Percentiles rank a stretch among this genome's conserved stretches.
Evolutionary conservation across 23 tunicate species (phyloP).

Genomic region (Phallusia fumigata): DNA sequence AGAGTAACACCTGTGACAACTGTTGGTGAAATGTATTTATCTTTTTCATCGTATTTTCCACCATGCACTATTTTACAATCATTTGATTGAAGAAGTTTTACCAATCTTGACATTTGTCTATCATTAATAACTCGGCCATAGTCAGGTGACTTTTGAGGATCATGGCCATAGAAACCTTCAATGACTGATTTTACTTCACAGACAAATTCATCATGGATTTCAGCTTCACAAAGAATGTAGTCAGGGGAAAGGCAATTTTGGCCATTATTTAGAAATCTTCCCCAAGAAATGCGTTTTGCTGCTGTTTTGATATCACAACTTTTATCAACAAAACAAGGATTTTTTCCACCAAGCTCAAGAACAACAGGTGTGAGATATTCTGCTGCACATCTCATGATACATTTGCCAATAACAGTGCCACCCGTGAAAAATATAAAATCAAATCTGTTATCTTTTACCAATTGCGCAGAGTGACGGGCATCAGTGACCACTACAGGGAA

Average conservation of each 20-base stretch:
- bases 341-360: slow-evolving; percentile 92
- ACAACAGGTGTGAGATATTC: slow-evolving; percentile 76
- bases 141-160: slow-evolving; percentile 29
- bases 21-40: slow-evolving; percentile 52
- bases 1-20: slow-evolving; percentile 24
- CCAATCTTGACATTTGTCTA: slow-evolving; percentile 43
- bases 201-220: slow-evolving; percentile 34
- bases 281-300: slow-evolving; percentile 62
- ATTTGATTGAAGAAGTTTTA: slow-evolving; percentile 35
- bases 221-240: slow-evolving; percentile 31
- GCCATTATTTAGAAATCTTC: slow-evolving; percentile 53
- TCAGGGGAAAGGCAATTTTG: slow-evolving; percentile 84
- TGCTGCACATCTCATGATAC: slow-evolving; percentile 85
- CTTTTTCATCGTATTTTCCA: slow-evolving; percentile 49
- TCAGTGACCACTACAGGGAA: slow-evolving; percentile 59
- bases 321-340: slow-evolving; percentile 66
- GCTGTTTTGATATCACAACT: slow-evolving; percentile 39
- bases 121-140: slow-evolving; percentile 69
- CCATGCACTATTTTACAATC: slow-evolving; percentile 52
- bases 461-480: slow-evolving; percentile 41
- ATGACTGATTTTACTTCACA: slow-evolving; percentile 14
- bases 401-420: slow-evolving; percentile 59
- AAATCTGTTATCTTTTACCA: slow-evolving; percentile 47
- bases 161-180: slow-evolving; percentile 33
- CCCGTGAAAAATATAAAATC: slow-evolving; percentile 86